Base-by-base conservation (phyloP, 1,140 invertebrate species). In the Drepana arcuata region DNA sequence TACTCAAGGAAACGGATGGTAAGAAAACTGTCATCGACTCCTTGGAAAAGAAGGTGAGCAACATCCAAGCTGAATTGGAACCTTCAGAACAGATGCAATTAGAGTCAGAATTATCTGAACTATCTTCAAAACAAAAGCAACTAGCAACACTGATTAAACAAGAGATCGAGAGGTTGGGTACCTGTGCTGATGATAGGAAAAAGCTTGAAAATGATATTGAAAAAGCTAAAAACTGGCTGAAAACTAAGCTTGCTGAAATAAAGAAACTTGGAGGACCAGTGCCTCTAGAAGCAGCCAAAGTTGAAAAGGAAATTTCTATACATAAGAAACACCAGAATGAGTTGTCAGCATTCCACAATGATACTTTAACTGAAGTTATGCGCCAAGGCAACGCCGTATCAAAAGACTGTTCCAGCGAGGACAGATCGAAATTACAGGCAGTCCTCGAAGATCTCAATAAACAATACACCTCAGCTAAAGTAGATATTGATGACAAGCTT, bases 1-100 rank as follows among this genome's bases (percentile, higher is more conserved):
- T 94, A 31, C 70, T 93, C 14, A 94, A 95, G 78, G 94, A 97
- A 68, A 88, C 92, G 5, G 93, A 95, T 59, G 89, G 89, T 3
- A 95, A 95, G 69, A 90, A 92, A 56, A 88, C 93, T 1, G 84
- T 94, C 3, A 89, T 95, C 23, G 92, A 95, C 45, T 92, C 91
- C 2, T 72, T 96, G 5, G 90, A 92, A 48, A 93, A 93, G 67
- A 90, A 94, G 28, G 88, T 96, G 2, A 88, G 90, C 25, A 92
- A 92, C 34, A 91, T 97, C 83, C 88, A 92, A 57, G 88, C 90
- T 42, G 95, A 97, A 70, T 66, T 97, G n/a, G 94, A 96, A 65
- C 86, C 88, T 35, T 86, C 87, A 11, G 92, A 94, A 63, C 89
- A 92, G 41, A 87, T 88, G 41, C 87, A 92, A 65, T 58, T 94